These are phyloP conservation scores for Hormaphis cornu DNA, from an alignment of 1,140 invertebrate genomes.

Conservation along the genomic window DNA sequence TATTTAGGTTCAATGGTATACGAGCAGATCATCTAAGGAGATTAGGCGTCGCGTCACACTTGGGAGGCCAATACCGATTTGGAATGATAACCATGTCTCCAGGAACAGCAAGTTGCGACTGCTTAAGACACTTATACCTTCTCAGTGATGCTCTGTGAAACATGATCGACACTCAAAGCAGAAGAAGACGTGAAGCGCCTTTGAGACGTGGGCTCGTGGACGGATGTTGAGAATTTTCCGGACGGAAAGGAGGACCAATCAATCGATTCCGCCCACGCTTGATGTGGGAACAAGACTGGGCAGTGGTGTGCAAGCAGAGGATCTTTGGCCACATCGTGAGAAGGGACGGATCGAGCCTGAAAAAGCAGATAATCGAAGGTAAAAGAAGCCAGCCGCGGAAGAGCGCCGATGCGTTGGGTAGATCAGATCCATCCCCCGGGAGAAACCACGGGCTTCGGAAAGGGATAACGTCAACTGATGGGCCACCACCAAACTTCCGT, in stretches of 20 bases:
- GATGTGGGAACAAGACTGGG: neutral
- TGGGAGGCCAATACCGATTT: no score
- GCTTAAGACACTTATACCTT: neutral
- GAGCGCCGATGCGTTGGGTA: neutral
- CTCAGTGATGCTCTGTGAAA: neutral
- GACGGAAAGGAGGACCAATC: neutral
- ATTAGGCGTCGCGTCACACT: no score
- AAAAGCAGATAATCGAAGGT: neutral
- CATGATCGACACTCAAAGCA: neutral
- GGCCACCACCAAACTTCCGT: neutral
- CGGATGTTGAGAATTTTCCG: no score
- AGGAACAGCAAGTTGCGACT: neutral
- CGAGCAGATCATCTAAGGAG: no score
- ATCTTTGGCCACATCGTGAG: neutral
- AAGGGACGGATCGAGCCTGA: neutral
- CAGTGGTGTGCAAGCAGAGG: neutral
- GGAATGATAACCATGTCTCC: no score
- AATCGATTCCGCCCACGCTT: neutral
- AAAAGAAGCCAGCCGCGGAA: neutral
- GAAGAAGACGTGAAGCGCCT: neutral
- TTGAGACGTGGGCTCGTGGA: slow-evolving; percentile 13
- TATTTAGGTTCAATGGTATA: no score
- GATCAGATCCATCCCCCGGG: neutral
- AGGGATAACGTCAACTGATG: neutral
- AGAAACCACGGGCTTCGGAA: neutral